A percentile compares a stretch with the other conserved stretches of the same genome.
These are phyloP conservation scores for Brachirus orientalis DNA, from an alignment of 2,113 vertebrate genomes.

Conservation along the genomic window DNA sequence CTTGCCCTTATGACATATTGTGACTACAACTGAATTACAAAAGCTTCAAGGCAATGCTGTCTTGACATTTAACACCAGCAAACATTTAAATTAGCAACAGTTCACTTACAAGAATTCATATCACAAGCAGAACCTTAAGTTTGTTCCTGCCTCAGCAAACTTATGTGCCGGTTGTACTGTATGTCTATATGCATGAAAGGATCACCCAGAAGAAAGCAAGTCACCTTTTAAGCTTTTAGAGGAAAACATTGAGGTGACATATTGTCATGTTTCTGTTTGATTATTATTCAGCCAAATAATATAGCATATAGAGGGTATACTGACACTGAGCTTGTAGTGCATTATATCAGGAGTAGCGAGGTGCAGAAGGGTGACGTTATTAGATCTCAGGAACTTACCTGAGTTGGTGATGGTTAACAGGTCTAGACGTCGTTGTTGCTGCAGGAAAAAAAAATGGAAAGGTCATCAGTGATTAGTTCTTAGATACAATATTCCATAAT, in stretches of 20 bases:
- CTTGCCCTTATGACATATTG: neutral
- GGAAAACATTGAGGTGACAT: neutral
- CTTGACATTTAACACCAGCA: constrained; percentile 31
- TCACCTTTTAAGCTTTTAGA: constrained; percentile 2
- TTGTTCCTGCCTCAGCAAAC: neutral
- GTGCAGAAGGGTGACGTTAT: constrained; percentile 2
- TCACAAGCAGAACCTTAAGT: constrained; percentile 9
- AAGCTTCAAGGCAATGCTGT: constrained; percentile 4
- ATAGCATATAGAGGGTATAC: neutral
- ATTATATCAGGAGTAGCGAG: neutral
- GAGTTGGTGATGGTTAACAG: constrained; percentile 96
- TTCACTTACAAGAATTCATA: constrained; percentile 12
- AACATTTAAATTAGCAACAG: constrained; percentile 15
- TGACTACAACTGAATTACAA: constrained; percentile 10
- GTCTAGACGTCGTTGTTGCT: constrained; percentile 96
- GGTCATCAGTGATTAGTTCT: neutral
- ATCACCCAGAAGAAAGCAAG: constrained; percentile 9
- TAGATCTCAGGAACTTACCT: constrained; percentile 82
- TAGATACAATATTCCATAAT: too few relatives aligned
- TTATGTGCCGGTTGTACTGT: neutral
- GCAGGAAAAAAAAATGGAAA: constrained; percentile 82
- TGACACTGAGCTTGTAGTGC: neutral
- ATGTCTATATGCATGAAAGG: constrained; percentile 5
- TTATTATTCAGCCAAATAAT: too few relatives aligned
- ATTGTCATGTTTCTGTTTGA: too few relatives aligned